Base-by-base conservation (phyloP, 30 jellyfish, hydroid and myxozoan genomes). In the Mastigias papua region DNA sequence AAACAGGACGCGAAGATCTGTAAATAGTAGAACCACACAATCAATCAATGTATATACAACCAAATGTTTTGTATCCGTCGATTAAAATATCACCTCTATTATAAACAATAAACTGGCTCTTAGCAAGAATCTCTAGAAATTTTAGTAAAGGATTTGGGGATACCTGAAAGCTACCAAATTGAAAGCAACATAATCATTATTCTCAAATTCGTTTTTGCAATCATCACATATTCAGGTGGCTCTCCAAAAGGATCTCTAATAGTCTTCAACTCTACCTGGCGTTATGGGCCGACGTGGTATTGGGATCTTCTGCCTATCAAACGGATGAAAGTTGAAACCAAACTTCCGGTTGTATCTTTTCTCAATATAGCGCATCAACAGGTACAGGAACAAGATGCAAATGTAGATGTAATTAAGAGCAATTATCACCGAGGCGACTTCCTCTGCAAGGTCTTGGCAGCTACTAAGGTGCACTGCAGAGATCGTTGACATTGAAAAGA, bases 401-500 rank as follows among this genome's bases (percentile, higher is more conserved):
- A 80, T 80, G 34, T 4, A 35, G 22, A 46, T 27, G 69, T 15
- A 80, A 28, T 62, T 80, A 11, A 33, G 34, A 25, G 63, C 65
- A 49, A 80, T 48, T 25, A 80, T 63, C 26, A 2, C 68, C 35
- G 72, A 23, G 11, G 69, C 61, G 0, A 66, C 31, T 48, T 33
- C 32, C 19, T 28, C 71, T n/a, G 66, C 57, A 23, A 54, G 42
- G 1, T 72, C 82, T 13, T 34, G 35, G 33, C 76, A 0, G 34
- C 57, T 66, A 7, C 32, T 49, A 20, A 48, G 49, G 26, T 85
- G 94, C 21, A 85, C 72, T 28, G 88, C 62, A 6, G 94, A 80
- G 16, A 85, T 37, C 0, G 46, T 60, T 22, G 94, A 22, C 82
- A 85, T 73, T 23, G 94, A 85, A 1, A 85, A 42, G 68, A 85